Evolutionary conservation across 2,113 vertebrate genomes (phyloP).

Genomic region (Synchiropus splendidus): DNA sequence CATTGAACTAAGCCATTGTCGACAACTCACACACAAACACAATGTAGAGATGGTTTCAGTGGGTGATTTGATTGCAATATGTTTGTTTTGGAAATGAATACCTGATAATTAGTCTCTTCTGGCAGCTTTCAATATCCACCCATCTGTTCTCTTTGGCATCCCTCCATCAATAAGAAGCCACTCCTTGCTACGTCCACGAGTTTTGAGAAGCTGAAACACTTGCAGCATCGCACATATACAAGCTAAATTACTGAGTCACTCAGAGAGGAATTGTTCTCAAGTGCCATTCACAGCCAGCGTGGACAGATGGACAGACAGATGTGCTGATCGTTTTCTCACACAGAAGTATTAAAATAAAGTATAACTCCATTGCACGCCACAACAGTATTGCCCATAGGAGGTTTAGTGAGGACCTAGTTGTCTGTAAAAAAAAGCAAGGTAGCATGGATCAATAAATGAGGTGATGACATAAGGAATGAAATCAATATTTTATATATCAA

Average conservation of each 20-base stretch:
- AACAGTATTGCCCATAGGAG: no score
- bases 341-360: no score
- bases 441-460: no score
- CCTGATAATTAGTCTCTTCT: conserved; percentile 59
- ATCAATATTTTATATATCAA: no score
- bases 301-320: conserved; percentile 46
- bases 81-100: conserved; percentile 60
- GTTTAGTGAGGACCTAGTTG: no score
- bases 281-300: conserved; percentile 29
- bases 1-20: conserved; percentile 44
- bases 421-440: no score
- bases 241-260: conserved; percentile 29
- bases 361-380: no score
- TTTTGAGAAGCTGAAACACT: conserved; percentile 37
- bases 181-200: conserved; percentile 24
- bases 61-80: conserved; percentile 66
- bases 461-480: no score
- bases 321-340: no score
- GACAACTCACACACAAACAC: conserved; percentile 13
- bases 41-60: conserved; percentile 55
- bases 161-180: conserved; percentile 45
- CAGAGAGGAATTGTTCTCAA: conserved; percentile 22
- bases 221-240: conserved; percentile 21
- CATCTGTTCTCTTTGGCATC: conserved; percentile 55
- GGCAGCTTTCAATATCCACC: conserved; percentile 39